phyloP scores from a whole-genome alignment of 2,888 invertebrate genomes.

The Brenthis daphne region DNA sequence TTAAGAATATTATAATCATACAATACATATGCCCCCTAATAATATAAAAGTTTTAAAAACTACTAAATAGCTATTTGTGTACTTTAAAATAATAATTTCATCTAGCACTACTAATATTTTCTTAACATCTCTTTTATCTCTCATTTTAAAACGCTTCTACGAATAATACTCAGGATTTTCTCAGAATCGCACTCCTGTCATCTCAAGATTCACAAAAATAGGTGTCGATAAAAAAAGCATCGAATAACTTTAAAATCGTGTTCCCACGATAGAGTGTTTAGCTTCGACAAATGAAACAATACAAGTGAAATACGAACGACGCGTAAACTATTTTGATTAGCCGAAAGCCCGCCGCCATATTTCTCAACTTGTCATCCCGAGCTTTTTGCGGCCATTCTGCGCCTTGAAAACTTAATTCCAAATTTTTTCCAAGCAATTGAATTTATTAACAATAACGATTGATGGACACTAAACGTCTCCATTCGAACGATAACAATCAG shows the following conservation, averaged over 20 bases:
- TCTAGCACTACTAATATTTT: not conserved
- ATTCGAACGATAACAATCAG: slow-evolving; percentile 52
- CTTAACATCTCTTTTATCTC: slow-evolving; percentile 7
- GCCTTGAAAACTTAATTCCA: slow-evolving; percentile 78
- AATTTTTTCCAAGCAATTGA: slow-evolving; percentile 59
- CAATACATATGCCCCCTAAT: too few relatives aligned
- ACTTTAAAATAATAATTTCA: too few relatives aligned
- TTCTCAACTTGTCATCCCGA: slow-evolving; percentile 74
- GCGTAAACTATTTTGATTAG: slow-evolving; percentile 83
- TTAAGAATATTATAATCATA: too few relatives aligned
- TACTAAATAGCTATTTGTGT: too few relatives aligned
- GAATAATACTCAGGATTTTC: slow-evolving; percentile 28
- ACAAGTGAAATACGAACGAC: slow-evolving; percentile 51
- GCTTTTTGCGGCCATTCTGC: slow-evolving; percentile 71
- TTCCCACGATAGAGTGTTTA: slow-evolving; percentile 46
- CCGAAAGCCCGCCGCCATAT: slow-evolving; percentile 70
- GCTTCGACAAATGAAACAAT: slow-evolving; percentile 48
- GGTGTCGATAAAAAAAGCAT: slow-evolving; percentile 44
- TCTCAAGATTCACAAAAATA: slow-evolving; percentile 38
- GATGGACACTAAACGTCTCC: slow-evolving; percentile 9
- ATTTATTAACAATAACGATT: slow-evolving; percentile 56
- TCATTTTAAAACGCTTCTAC: slow-evolving; percentile 6
- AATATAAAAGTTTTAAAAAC: too few relatives aligned
- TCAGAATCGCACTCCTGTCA: slow-evolving; percentile 26
- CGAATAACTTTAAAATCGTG: slow-evolving; percentile 23